A percentile compares a stretch with the other conserved stretches of the same genome.
Conservation (phyloP, 2,888 invertebrate genomes). For the Phytoseiulus persimilis region DNA sequence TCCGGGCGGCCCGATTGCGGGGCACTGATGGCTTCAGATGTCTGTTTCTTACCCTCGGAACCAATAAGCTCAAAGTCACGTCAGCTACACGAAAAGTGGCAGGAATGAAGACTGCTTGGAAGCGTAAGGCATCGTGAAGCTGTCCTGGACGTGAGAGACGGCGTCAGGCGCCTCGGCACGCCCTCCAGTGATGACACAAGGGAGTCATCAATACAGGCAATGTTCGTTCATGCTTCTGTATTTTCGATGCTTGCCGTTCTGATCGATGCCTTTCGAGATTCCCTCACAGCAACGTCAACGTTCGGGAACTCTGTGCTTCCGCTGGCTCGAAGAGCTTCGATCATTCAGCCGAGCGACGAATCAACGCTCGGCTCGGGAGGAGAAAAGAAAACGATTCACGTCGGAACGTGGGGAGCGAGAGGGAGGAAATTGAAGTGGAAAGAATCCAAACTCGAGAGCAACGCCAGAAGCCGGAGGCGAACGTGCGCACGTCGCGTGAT, state of each 20-base stretch:
- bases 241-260: not conserved
- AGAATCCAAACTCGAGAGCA: not conserved
- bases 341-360: not conserved
- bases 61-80: too few relatives aligned
- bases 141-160: not conserved
- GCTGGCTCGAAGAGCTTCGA: not conserved
- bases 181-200: not conserved
- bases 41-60: too few relatives aligned
- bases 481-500: not conserved
- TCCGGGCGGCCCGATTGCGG: too few relatives aligned
- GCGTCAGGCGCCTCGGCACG: not conserved
- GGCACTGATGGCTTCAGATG: too few relatives aligned
- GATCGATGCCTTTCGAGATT: not conserved
- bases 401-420: not conserved
- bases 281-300: not conserved
- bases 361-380: not conserved
- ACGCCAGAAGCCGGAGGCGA: not conserved
- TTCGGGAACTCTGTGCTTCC: not conserved
- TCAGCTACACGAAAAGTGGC: too few relatives aligned
- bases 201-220: constrained; percentile 5
- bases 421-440: not conserved
- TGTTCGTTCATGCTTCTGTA: not conserved
- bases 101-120: not conserved
- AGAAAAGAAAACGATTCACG: not conserved
- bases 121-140: not conserved